Percentiles rank a stretch among this genome's conserved stretches.
These are phyloP conservation scores for Strongylocentrotus purpuratus DNA, from an alignment of 35 echinoderm and acorn worm genomes.

Conservation along the genomic window DNA sequence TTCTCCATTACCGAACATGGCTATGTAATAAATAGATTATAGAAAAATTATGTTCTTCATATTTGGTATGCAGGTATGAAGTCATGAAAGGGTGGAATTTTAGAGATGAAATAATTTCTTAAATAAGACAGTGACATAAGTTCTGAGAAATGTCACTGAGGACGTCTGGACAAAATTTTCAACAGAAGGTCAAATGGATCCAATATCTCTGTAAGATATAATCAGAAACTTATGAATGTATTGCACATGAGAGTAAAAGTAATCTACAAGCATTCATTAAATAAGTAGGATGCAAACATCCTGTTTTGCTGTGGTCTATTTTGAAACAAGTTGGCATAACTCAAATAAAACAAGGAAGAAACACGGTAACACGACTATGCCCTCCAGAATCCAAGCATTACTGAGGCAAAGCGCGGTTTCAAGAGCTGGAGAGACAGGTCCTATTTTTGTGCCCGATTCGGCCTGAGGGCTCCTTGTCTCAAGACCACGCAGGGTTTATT, in stretches of 20 bases:
- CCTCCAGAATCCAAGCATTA: not conserved
- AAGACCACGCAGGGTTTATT: conserved; percentile 2
- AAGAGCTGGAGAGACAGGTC: not conserved
- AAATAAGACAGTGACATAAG: not conserved
- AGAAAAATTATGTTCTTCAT: not conserved
- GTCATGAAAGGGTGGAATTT: not conserved
- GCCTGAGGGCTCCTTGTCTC: not conserved
- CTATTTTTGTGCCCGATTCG: not conserved
- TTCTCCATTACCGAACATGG: no score
- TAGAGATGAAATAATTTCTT: conserved; percentile 3
- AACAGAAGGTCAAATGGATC: not conserved
- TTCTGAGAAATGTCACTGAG: not conserved
- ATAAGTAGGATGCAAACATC: conserved; percentile 1
- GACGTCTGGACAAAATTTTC: not conserved
- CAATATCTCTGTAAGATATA: not conserved
- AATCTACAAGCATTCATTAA: not conserved
- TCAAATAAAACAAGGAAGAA: not conserved
- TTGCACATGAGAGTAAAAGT: not conserved
- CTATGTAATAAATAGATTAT: not conserved
- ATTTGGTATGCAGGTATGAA: not conserved
- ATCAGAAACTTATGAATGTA: not conserved
- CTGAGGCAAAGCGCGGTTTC: not conserved
- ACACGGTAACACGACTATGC: not conserved
- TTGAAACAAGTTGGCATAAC: conserved; percentile 17
- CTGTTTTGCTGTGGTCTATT: not conserved